Base-by-base conservation (phyloP, 2,888 invertebrate genomes). In the Phengaris arion region DNA sequence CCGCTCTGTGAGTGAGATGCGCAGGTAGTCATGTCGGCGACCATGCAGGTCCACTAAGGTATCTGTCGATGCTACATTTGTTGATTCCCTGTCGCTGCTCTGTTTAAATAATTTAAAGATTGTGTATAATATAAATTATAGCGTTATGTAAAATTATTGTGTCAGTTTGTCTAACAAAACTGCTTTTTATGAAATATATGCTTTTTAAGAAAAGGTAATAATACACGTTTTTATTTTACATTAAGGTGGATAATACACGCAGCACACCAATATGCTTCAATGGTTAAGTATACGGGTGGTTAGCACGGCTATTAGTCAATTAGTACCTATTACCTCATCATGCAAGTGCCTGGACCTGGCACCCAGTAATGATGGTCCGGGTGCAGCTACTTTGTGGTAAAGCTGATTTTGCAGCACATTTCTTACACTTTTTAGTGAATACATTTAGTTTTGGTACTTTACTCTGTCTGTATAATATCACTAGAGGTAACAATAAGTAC, bases 1-100 rank as follows among this genome's bases (percentile, higher is more conserved):
- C 79, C 96, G 95, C 90, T 99, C 99, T 0, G 99, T 99, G 74
- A 99, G 93, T 0, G 99, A 99, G 83, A 99, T 98, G 79, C 99
- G 94, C 75, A 99, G 94, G 87, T 99, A 99, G 78, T 96, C 96
- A 87, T 99, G 99, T 79, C 96, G 94, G 77, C 99, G 94, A 10
- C 98, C 98, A 91, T 97, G 98, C 68, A 95, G 94, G 88, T 99
- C 99, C 4, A 95, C 95, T 59, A 99, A 87, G 13, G 52, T 54
- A 13, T 52, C 72, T 12, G 35, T 6, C 1, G 72, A 7, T 48
- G 22, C 48, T 15, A 5, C 48, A 51, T 70, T 51, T 45, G 35
- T 12, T 35, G 13, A 22, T 45, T 35, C 35, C 7, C 6, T 35
- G 6, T 64, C 64, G 6, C 13, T 64, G 35, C 64, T 45, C 64